Base-by-base conservation (phyloP, 2,797 vertebrate genomes). In the Rhinella marina region DNA sequence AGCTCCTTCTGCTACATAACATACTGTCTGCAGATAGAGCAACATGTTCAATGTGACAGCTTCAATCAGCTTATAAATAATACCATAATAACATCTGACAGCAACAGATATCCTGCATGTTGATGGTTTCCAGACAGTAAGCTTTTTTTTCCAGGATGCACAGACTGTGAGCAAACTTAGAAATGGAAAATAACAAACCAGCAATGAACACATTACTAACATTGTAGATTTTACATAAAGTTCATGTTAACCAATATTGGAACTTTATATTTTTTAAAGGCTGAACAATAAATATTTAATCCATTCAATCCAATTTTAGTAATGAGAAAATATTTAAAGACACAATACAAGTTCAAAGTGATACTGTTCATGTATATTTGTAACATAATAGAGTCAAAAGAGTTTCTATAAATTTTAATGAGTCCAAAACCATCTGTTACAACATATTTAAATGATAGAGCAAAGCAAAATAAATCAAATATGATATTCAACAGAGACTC, bases 381-480 rank as follows among this genome's bases (percentile, higher is more conserved):
- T 76, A 52, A 76, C 11, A 14, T 52, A 76, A 76, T n/a, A n/a
- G n/a, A 50, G 48, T 27, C 52, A 52, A 19, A 82, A 85, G 13
- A 57, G 72, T 77, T 77, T 48, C 32, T 32, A 23, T 56, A 21
- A 27, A 72, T 87, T 64, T 82, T 77, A 77, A 87, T 87, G 57
- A 82, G 57, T 41, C 48, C 9, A 82, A 87, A 87, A 62, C 23
- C 80, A 87, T 82, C 80, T 82, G 80, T 66, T 87, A 17, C 80
- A 82, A 62, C 57, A 81, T 73, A 73, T 87, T 87, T 87, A 7
- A 59, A 81, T 81, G 29, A 25, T 81, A 70, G 25, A 73, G 56
- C 17, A 87, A 61, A 27, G 27, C 29, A 87, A 87, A 82, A 64
- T 87, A 82, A 87, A 87, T 87, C 86, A 87, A 87, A 82, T 87